Evolutionary conservation across 2,888 invertebrate genomes (phyloP).

Genomic region (Sesamia inferens): DNA sequence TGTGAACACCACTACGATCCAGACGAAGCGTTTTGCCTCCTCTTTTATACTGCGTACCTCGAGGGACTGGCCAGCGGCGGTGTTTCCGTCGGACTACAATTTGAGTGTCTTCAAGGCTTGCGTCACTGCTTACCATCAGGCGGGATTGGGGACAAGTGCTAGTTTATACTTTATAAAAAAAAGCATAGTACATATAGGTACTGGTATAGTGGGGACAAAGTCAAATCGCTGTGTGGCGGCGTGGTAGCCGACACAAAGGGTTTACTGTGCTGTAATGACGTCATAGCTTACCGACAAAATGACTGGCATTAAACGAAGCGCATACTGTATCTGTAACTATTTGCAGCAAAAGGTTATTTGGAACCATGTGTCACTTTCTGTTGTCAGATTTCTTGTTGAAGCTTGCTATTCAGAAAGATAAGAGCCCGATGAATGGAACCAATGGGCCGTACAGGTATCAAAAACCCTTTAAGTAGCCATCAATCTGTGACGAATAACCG

Average conservation of each 20-base stretch:
- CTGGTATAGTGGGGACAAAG: background rate
- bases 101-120: too few species aligned
- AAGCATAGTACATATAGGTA: too few species aligned
- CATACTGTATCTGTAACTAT: constrained; percentile 12
- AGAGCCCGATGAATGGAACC: constrained; percentile 11
- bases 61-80: too few species aligned
- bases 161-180: too few species aligned
- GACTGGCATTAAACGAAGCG: constrained; percentile 27
- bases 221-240: constrained; percentile 24
- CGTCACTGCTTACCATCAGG: too few species aligned
- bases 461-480: constrained; percentile 10
- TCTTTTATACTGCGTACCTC: too few species aligned
- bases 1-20: background rate
- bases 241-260: constrained; percentile 37
- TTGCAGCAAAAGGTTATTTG: constrained; percentile 11
- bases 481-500: constrained; percentile 15
- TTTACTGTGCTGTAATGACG: constrained; percentile 26
- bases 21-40: too few species aligned
- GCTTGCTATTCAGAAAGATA: constrained; percentile 14
- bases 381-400: background rate
- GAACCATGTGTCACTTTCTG: background rate
- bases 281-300: constrained; percentile 31
- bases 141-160: too few species aligned
- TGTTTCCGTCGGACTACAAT: too few species aligned
- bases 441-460: constrained; percentile 24